Evolutionary conservation across 2,888 invertebrate species (phyloP), one percentile per base, ranked within the genome.

Genomic region (Pandemis cinnamomeana): DNA sequence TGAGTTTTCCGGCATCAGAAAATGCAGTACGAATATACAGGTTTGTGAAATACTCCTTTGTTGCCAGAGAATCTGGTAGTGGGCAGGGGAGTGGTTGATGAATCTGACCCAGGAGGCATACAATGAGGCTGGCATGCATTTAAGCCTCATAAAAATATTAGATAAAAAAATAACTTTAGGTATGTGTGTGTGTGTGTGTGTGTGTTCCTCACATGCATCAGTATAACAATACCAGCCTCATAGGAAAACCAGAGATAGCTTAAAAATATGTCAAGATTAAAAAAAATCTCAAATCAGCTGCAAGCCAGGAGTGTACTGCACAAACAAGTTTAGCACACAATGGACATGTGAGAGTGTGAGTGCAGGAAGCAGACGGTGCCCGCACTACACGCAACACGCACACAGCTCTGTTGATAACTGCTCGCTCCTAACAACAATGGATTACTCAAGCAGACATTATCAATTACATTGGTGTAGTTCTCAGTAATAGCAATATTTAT

Each of bases 391-490:
- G 53, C 15, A 2, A 20, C 8, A 51, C 20, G 58, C 11, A 27
- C 58, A 58, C 58, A 11, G 27, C 58, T 58, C 58, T 58, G 11
- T 27, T 58, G 58, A 58, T 58, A 58, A 58, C 58, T 11, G 27
- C 27, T 55, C 8, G 7, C 3, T 7, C 20, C 53, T 55, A 55
- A 55, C 27, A 15, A 53, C 53, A 58, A 42, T 62, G 62, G 62
- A 62, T 62, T 62, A 62, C 58, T 11, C 58, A 58, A 58, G 27
- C 58, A 58, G 27, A 58, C 27, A 58, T 20, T 55, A 55, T 58
- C 58, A 27, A 58, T 27, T 27, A 58, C 27, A 27, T 10, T 58
- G 58, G 10, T 27, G 27, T 58, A 58, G 27, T 58, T 58, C 27
- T 58, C 58, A 58, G 58, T 58, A 58, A 58, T 27, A 13, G 20